phyloP scores from a whole-genome alignment of 2,888 invertebrate genomes.

The Boloria selene region DNA sequence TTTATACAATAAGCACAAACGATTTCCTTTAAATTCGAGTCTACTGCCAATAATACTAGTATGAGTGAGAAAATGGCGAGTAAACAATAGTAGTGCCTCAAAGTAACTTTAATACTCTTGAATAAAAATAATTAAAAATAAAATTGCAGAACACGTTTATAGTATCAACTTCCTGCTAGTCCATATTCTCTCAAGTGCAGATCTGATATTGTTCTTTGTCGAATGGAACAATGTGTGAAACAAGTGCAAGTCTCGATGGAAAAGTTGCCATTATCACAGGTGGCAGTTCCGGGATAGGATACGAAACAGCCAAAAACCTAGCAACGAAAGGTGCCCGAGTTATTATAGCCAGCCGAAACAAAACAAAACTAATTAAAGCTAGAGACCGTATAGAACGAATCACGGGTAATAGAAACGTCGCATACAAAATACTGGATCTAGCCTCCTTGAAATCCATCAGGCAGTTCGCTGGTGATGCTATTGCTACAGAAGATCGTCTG shows the following conservation, averaged over 20 bases:
- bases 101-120: conserved; percentile 25
- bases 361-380: conserved; percentile 66
- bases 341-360: conserved; percentile 77
- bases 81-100: conserved; percentile 23
- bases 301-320: conserved; percentile 71
- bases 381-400: conserved; percentile 55
- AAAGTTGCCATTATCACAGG: conserved; percentile 72
- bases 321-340: conserved; percentile 75
- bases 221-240: conserved; percentile 52
- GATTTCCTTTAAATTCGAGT: neutral
- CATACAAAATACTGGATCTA: conserved; percentile 65
- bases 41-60: neutral
- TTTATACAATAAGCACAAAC: neutral
- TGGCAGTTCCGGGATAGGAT: conserved; percentile 69
- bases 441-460: conserved; percentile 75
- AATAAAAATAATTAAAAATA: conserved; percentile 44
- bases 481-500: conserved; percentile 62
- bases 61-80: conserved; percentile 22
- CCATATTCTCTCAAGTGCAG: conserved; percentile 38
- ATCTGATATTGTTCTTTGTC: conserved; percentile 25
- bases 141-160: conserved; percentile 37
- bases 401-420: conserved; percentile 61
- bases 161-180: conserved; percentile 39
- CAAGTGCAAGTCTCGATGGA: conserved; percentile 55
- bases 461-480: conserved; percentile 76